Base-by-base conservation (phyloP, 2,888 invertebrate genomes). In the Tenthredo mesomela region DNA sequence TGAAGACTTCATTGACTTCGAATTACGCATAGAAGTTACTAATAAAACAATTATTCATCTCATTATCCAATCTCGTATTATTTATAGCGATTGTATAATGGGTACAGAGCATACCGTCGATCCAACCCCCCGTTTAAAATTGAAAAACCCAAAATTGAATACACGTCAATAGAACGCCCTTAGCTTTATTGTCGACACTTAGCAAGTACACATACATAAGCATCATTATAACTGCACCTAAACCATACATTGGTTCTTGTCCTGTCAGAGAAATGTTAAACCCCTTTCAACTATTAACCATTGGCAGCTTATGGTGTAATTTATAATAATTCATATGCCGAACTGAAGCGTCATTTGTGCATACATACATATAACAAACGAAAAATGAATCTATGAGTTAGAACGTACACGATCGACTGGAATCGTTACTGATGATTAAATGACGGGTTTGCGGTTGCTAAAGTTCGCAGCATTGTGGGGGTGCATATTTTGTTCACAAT, bases 401-500 rank as follows among this genome's bases (percentile, higher is more conserved):
- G 18, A 77, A 54, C 77, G 33, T 37, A 18, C 25, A 40, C 61
- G 21, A 80, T 80, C 80, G 40, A 88, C 86, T 87, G 87, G 86
- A 89, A 90, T 89, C 89, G 89, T 90, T 67, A n/a, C 80, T 85
- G 85, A 85, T 67, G 84, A n/a, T n/a, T n/a, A 87, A 88, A 88
- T 88, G 85, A 87, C 85, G 88, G 88, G 86, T 78, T 87, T 86
- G 87, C 85, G 85, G 84, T 84, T 89, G 87, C 87, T 87, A 87
- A 86, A 82, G 86, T 54, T 50, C 58, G 78, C 33, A 25, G 21
- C 5, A 7, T 61, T 54, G 78, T 54, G 84, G 87, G 89, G 90
- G 90, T 90, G 90, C 88, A 90, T 90, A 90, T 89, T 87, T 86
- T 87, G 85, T 75, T 50, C 85, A 73, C 21, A 29, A 50, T 50